Percentiles rank a stretch among this genome's conserved stretches.
These are phyloP conservation scores for Frieseomelitta varia DNA, from an alignment of 1,140 invertebrate genomes.

Conservation along the genomic window DNA sequence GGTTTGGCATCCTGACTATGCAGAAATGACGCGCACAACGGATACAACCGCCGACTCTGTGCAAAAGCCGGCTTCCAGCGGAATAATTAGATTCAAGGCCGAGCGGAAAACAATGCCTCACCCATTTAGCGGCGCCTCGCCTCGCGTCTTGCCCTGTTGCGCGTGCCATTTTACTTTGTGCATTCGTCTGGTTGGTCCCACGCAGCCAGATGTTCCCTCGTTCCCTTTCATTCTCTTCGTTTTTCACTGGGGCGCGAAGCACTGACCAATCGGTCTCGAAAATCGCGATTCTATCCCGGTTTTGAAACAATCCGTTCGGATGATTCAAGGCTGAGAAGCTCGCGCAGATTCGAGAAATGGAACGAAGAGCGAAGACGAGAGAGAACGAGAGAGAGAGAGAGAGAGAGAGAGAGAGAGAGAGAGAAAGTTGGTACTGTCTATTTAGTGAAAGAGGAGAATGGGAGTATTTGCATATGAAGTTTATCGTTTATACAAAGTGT, in stretches of 20 bases:
- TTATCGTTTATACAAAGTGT: background rate
- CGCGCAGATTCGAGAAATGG: background rate
- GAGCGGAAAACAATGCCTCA: constrained; percentile 63
- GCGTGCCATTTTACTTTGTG: constrained; percentile 46
- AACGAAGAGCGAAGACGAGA: background rate
- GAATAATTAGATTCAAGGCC: constrained; percentile 73
- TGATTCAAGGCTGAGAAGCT: background rate
- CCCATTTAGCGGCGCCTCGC: constrained; percentile 45
- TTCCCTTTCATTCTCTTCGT: background rate
- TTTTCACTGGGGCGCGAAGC: background rate
- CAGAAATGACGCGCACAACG: constrained; percentile 15
- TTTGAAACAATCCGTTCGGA: too few species aligned
- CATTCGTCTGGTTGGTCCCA: background rate
- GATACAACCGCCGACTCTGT: constrained; percentile 31
- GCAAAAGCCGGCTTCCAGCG: constrained; percentile 54
- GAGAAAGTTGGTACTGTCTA: background rate
- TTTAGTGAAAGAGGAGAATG: background rate
- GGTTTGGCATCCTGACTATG: background rate
- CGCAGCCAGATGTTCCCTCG: background rate
- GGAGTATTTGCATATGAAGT: background rate
- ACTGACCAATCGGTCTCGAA: background rate
- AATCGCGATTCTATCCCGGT: background rate
- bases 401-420: too few species aligned
- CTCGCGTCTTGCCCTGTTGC: constrained; percentile 47
- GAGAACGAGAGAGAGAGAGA: too few species aligned